phyloP scores from a whole-genome alignment of 2,888 invertebrate species.

The Cybosia mesomella region DNA sequence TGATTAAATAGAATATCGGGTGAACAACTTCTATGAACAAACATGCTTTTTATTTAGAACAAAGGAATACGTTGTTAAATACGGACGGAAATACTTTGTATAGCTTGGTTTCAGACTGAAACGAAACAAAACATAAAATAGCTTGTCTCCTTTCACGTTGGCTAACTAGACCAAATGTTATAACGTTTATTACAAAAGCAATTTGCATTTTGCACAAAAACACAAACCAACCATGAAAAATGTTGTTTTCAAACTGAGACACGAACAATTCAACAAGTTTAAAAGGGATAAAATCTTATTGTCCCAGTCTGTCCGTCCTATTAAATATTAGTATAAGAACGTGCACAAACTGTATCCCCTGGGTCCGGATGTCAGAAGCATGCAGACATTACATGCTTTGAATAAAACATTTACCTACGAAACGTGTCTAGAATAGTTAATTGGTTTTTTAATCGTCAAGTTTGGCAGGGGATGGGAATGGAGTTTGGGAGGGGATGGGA shows the following conservation, averaged over 20 bases:
- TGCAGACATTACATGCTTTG: conserved; percentile 34
- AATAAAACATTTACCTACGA: conserved; percentile 45
- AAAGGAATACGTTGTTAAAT: too few species aligned
- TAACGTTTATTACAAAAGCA: not conserved
- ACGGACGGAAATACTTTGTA: not conserved
- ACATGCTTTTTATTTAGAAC: too few species aligned
- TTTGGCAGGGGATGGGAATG: too few species aligned
- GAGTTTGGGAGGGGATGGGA: too few species aligned
- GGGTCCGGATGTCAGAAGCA: conserved; percentile 38
- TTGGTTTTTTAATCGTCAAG: conserved; percentile 20
- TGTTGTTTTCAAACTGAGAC: not conserved
- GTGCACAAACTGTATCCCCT: conserved; percentile 11
- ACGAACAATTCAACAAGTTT: conserved; percentile 22
- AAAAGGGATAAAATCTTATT: conserved; percentile 41
- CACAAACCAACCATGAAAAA: not conserved
- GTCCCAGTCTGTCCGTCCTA: conserved; percentile 33
- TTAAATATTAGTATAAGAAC: conserved; percentile 47
- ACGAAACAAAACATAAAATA: not conserved
- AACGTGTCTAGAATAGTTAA: conserved; percentile 33
- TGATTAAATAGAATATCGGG: not conserved
- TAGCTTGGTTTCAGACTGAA: not conserved
- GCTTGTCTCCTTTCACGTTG: not conserved
- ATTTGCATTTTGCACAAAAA: not conserved
- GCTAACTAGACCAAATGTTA: not conserved
- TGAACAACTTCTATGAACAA: too few species aligned